Conservation (phyloP, 2,888 invertebrate species). For the Amphimallon solstitiale region DNA sequence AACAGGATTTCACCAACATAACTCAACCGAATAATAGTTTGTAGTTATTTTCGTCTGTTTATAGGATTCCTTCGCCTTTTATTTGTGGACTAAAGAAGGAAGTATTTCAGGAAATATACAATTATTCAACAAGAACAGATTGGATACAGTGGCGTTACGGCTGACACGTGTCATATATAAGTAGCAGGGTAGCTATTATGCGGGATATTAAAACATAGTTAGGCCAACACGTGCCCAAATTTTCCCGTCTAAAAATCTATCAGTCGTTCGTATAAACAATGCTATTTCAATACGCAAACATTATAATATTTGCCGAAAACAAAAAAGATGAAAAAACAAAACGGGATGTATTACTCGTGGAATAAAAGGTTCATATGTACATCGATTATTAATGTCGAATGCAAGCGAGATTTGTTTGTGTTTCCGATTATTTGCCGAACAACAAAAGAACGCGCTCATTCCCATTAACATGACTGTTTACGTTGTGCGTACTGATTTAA, state of each 20-base stretch:
- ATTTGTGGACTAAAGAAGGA: too few relatives aligned
- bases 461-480: conserved; percentile 42
- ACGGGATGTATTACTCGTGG: not conserved
- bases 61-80: too few relatives aligned
- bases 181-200: conserved; percentile 15
- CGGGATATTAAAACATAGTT: conserved; percentile 31
- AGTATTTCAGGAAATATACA: not conserved
- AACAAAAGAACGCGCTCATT: conserved; percentile 43
- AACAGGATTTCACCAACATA: too few relatives aligned
- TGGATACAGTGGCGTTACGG: conserved; percentile 16
- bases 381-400: conserved; percentile 31
- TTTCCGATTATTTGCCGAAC: conserved; percentile 41
- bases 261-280: not conserved
- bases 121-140: conserved; percentile 6
- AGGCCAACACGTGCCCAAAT: conserved; percentile 19
- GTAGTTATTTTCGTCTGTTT: too few relatives aligned
- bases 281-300: conserved; percentile 6
- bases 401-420: conserved; percentile 28
- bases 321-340: not conserved
- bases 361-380: conserved; percentile 11
- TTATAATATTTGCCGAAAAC: not conserved
- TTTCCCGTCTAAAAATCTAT: conserved; percentile 5
- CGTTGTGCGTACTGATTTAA: conserved; percentile 41
- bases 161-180: conserved; percentile 29
- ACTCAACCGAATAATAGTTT: too few relatives aligned